phyloP scores from a whole-genome alignment of 2,797 vertebrate species.

The Enteromius radiatus region DNA sequence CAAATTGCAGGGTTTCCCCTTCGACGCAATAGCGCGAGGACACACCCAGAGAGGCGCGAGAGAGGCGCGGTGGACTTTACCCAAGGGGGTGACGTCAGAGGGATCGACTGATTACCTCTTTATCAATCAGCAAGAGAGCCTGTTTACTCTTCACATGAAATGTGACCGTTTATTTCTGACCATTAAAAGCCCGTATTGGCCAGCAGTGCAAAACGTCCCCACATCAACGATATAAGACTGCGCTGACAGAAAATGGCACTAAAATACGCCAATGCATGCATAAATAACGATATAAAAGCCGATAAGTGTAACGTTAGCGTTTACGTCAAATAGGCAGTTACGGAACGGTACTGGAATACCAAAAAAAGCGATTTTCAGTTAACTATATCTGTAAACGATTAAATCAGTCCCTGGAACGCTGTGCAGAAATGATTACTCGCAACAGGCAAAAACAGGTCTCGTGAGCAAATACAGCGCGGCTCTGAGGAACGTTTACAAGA shows the following conservation, averaged over 20 bases:
- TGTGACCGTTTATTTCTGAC: background rate
- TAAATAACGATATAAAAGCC: background rate
- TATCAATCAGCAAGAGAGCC: constrained; percentile 46
- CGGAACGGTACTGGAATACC: background rate
- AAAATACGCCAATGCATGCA: background rate
- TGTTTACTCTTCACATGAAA: constrained; percentile 5
- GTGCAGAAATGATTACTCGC: background rate
- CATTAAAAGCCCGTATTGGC: background rate
- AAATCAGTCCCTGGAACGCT: background rate
- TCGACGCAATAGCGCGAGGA: constrained; percentile 76
- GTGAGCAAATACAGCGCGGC: constrained; percentile 1
- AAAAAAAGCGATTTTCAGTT: background rate
- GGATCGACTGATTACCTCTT: constrained; percentile 49
- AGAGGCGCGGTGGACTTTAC: constrained; percentile 60
- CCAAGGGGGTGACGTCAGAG: constrained; percentile 71
- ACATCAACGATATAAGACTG: background rate
- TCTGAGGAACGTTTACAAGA: background rate
- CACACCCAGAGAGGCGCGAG: constrained; percentile 73
- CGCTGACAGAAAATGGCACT: background rate
- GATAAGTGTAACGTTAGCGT: background rate
- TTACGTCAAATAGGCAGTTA: background rate
- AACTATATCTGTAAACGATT: constrained; percentile 15
- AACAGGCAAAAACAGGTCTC: constrained; percentile 4
- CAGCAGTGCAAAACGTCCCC: background rate
- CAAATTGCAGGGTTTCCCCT: constrained; percentile 76